Evolutionary conservation across 2,888 invertebrate genomes (phyloP), one percentile per base, ranked within the genome.

Genomic region (Spodoptera picta): DNA sequence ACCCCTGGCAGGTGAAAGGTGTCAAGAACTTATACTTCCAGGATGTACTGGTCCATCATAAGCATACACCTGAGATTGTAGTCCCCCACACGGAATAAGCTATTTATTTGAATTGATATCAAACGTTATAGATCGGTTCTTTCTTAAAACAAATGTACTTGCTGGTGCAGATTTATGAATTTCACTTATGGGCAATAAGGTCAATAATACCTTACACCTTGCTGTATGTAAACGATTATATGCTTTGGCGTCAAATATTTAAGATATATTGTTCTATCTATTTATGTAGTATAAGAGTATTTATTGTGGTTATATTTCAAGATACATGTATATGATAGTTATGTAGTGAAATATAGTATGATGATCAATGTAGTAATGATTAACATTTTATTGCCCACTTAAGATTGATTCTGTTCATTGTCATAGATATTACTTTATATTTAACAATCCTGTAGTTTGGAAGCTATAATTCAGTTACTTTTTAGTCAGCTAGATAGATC

Each of bases 31-130:
- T 96, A 70, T 86, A 87, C 82, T 83, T 95, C 60, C 83, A 93
- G 59, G 95, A 96, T 61, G 93, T 96, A 41, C 63, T 89, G 51
- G 95, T 96, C 82, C 86, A 91, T 86, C 95, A 95, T 87, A 93
- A 95, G 65, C 93, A 91, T 14, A 88, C 89, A 1, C 88, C 90
- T 0, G 92, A 92, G 79, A 79, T 92, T 42, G 58, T 66, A 4
- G 82, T 90, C 6, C 86, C 87, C 19, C 88, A 88, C 61, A 68
- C 43, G 36, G 83, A 86, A 66, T 88, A 65, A 63, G 45, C 3
- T 14, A 31, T 7, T 10, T 5, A 7, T 11, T 10, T 56, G 52
- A 27, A n/a, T 47, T 67, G 50, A 31, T 24, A 58, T 45, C 58
- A 62, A 59, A 11, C 1, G 1, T n/a, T 31, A 19, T 58, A 52